A percentile compares a stretch with the other conserved stretches of the same genome.
These are phyloP conservation scores for Cyprinodon diabolis DNA, from an alignment of 2,797 vertebrate species.

Conservation along the genomic window DNA sequence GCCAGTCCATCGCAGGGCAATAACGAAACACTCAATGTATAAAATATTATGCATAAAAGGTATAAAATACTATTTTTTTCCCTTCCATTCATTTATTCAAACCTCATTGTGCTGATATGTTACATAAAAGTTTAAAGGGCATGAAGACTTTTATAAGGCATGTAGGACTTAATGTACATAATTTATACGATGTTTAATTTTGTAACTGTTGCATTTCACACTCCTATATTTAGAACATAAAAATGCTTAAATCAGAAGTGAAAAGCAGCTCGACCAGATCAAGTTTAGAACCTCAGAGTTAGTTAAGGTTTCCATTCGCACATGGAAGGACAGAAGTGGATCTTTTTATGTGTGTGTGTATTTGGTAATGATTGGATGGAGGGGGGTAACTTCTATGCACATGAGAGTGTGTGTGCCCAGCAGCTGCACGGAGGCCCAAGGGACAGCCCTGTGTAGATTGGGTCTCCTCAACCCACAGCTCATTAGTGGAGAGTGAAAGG, in stretches of 20 bases:
- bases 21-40: too few species aligned
- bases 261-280: constrained; percentile 56
- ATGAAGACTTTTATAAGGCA: not conserved
- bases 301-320: constrained; percentile 68
- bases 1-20: too few species aligned
- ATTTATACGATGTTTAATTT: too few species aligned
- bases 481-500: constrained; percentile 86
- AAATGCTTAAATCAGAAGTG: constrained; percentile 46
- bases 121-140: not conserved
- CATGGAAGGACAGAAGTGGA: constrained; percentile 49
- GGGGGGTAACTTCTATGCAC: constrained; percentile 25
- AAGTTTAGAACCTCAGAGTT: constrained; percentile 73
- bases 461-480: constrained; percentile 82
- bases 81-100: too few species aligned
- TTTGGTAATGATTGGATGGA: constrained; percentile 1
- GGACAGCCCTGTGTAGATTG: constrained; percentile 82
- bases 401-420: constrained; percentile 66
- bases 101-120: too few species aligned
- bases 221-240: constrained; percentile 39
- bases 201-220: constrained; percentile 35
- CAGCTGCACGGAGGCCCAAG: constrained; percentile 83
- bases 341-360: constrained; percentile 16
- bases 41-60: too few species aligned
- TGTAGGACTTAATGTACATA: not conserved
- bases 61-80: too few species aligned